phyloP scores from a whole-genome alignment of 2,797 vertebrate genomes.

The Atherinosoma microstoma region DNA sequence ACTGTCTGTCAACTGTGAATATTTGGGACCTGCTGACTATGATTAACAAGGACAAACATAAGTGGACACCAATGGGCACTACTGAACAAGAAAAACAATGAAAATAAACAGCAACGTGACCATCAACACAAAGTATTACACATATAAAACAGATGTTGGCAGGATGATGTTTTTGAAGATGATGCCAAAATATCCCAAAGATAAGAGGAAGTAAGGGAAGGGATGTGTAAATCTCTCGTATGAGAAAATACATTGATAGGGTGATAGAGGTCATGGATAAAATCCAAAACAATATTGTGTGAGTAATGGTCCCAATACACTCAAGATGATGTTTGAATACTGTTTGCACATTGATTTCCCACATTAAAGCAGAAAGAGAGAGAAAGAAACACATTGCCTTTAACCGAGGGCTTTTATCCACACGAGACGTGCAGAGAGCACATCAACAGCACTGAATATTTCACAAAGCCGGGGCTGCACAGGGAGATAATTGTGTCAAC shows the following conservation, averaged over 20 bases:
- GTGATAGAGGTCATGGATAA: slow-evolving; percentile 6
- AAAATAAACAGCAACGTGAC: not conserved
- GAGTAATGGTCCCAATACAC: slow-evolving; percentile 40
- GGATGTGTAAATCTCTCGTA: slow-evolving; percentile 19
- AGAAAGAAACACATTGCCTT: slow-evolving; percentile 30
- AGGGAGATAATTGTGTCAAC: slow-evolving; percentile 48
- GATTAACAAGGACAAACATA: not conserved
- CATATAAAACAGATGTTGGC: slow-evolving; percentile 10
- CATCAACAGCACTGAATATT: slow-evolving; percentile 35
- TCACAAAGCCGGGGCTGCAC: slow-evolving; percentile 36
- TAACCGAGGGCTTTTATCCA: slow-evolving; percentile 49
- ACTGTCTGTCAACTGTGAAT: not conserved
- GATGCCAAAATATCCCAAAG: slow-evolving; percentile 32
- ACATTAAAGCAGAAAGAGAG: slow-evolving; percentile 58
- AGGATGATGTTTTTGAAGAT: slow-evolving; percentile 8
- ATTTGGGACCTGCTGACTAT: not conserved
- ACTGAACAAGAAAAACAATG: not conserved
- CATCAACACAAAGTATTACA: not conserved
- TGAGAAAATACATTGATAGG: slow-evolving; percentile 9
- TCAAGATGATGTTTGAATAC: slow-evolving; percentile 19
- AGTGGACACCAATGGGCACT: not conserved
- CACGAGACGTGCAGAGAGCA: slow-evolving; percentile 26
- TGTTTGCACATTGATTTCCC: slow-evolving; percentile 39
- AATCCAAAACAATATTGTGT: slow-evolving; percentile 19
- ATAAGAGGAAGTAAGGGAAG: slow-evolving; percentile 22